A percentile compares a stretch with the other conserved stretches of the same genome.
These are phyloP conservation scores for Amphipoea oculea DNA, from an alignment of 2,888 invertebrate genomes.

Conservation along the genomic window DNA sequence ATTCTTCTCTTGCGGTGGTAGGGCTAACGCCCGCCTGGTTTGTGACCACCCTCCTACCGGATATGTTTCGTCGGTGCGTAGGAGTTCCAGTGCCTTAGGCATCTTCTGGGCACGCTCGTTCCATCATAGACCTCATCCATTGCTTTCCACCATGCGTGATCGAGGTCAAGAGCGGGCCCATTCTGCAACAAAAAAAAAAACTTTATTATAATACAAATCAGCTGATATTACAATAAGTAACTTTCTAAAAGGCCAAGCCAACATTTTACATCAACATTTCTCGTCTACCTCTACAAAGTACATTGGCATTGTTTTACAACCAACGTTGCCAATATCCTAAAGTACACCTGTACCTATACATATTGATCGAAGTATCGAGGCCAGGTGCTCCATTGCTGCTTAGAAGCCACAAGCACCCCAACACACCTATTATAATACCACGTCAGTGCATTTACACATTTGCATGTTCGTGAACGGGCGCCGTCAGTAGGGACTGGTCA, in stretches of 20 bases:
- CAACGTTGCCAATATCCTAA: constrained; percentile 16
- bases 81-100: too few species aligned
- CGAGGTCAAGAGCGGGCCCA: too few species aligned
- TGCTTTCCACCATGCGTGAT: too few species aligned
- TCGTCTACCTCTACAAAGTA: neutral
- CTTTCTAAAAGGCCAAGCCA: neutral
- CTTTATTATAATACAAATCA: neutral
- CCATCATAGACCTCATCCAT: too few species aligned
- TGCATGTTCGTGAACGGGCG: too few species aligned
- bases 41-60: too few species aligned
- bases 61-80: too few species aligned
- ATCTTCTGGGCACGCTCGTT: too few species aligned
- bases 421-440: neutral
- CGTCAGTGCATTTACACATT: constrained; percentile 6
- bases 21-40: too few species aligned
- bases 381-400: constrained; percentile 43
- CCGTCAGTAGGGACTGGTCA: too few species aligned
- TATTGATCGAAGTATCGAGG: constrained; percentile 15
- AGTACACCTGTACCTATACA: neutral
- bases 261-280: neutral
- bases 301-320: constrained; percentile 10
- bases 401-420: constrained; percentile 32
- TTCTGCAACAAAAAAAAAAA: too few species aligned
- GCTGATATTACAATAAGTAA: neutral
- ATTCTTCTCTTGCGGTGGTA: too few species aligned